A percentile compares a stretch with the other conserved stretches of the same genome.
These are phyloP conservation scores for Entomyzon cyanotis DNA, from an alignment of 2,113 vertebrate genomes.

Conservation along the genomic window DNA sequence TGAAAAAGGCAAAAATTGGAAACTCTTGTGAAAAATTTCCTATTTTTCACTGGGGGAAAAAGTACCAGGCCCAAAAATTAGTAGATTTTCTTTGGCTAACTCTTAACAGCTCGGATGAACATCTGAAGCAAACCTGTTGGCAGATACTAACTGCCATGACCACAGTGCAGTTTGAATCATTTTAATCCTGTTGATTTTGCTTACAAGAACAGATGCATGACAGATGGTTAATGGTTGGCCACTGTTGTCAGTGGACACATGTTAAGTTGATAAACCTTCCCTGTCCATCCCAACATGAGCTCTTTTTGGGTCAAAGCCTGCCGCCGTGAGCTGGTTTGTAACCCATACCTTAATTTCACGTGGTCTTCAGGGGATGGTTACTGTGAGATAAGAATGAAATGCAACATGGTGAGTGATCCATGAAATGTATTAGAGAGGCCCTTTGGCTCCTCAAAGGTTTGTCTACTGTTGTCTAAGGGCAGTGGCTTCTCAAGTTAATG, in stretches of 20 bases:
- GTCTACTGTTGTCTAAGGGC: neutral
- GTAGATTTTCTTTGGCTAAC: neutral
- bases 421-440: neutral
- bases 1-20: neutral
- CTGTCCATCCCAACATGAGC: neutral
- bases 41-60: neutral
- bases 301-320: neutral
- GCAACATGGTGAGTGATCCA: neutral
- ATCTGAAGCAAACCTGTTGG: neutral
- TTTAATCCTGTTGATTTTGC: neutral
- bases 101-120: neutral
- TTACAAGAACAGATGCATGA: neutral
- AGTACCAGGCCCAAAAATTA: neutral
- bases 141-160: neutral
- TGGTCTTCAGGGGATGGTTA: neutral
- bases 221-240: neutral
- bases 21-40: neutral
- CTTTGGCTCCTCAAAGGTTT: neutral
- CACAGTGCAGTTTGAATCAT: neutral
- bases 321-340: rapidly evolving
- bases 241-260: neutral
- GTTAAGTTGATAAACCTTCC: neutral
- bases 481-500: neutral
- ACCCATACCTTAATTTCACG: neutral
- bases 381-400: neutral